These are phyloP conservation scores for Pangasius mekongensis DNA, from an alignment of 2,797 vertebrate genomes.

Conservation along the genomic window DNA sequence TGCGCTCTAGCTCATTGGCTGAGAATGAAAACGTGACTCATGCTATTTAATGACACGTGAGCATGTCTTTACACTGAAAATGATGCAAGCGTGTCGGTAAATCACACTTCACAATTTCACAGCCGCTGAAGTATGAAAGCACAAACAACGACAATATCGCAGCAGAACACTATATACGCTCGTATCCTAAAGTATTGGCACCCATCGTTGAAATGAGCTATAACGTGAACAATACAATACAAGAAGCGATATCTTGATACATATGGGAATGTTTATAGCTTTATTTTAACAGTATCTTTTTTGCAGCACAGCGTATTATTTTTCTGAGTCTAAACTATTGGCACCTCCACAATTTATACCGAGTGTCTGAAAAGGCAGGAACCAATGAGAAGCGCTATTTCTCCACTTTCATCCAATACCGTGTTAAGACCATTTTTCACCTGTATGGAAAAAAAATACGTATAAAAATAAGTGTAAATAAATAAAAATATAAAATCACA, in stretches of 20 bases:
- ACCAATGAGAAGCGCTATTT: not conserved
- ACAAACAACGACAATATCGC: no score
- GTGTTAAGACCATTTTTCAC: no score
- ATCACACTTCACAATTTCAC: not conserved
- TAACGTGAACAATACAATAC: not conserved
- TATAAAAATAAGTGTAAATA: not conserved
- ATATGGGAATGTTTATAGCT: not conserved
- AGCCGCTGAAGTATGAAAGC: no score
- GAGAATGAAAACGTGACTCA: not conserved
- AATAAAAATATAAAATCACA: no score
- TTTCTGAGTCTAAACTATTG: not conserved
- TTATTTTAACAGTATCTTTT: not conserved
- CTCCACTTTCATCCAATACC: not conserved
- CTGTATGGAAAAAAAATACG: not conserved
- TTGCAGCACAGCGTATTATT: not conserved
- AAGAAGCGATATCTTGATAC: not conserved
- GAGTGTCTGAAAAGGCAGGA: not conserved
- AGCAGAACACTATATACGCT: not conserved
- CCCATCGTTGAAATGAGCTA: not conserved
- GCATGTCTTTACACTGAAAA: not conserved
- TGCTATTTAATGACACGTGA: not conserved
- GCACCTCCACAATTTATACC: not conserved
- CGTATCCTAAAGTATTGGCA: not conserved
- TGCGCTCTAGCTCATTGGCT: not conserved
- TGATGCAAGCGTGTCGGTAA: not conserved